phyloP scores from a whole-genome alignment of 2,888 invertebrate species.

The Lochmaea capreae region DNA sequence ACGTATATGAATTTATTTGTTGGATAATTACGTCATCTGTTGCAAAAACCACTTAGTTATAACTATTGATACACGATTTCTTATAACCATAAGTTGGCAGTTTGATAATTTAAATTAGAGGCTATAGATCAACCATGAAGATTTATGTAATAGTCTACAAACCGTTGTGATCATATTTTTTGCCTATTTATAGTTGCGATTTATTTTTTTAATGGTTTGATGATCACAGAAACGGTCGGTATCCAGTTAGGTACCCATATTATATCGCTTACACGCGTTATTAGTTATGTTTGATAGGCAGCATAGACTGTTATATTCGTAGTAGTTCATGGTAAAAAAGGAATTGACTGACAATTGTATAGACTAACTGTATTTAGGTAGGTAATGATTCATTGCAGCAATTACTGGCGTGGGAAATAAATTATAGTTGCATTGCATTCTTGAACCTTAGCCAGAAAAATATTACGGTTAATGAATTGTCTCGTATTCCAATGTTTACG shows the following conservation, averaged over 20 bases:
- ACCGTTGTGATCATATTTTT: not conserved
- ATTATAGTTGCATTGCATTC: not conserved
- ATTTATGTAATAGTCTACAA: not conserved
- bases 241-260: slow-evolving; percentile 2
- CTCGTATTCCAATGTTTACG: not conserved
- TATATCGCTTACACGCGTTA: not conserved
- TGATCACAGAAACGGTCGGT: not conserved
- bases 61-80: too few species aligned
- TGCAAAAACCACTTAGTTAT: not conserved
- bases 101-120: not conserved
- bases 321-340: not conserved
- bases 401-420: not conserved
- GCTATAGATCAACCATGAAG: not conserved
- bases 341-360: not conserved
- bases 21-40: not conserved
- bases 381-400: not conserved
- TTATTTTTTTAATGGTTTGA: slow-evolving; percentile 1
- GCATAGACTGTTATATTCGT: not conserved
- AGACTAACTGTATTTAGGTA: not conserved
- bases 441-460: not conserved
- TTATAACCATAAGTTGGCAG: too few species aligned
- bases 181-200: not conserved
- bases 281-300: not conserved
- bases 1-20: too few species aligned
- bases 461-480: not conserved